These are phyloP conservation scores for Trachelipus rathkii DNA, from an alignment of 1,140 invertebrate species.

Conservation along the genomic window DNA sequence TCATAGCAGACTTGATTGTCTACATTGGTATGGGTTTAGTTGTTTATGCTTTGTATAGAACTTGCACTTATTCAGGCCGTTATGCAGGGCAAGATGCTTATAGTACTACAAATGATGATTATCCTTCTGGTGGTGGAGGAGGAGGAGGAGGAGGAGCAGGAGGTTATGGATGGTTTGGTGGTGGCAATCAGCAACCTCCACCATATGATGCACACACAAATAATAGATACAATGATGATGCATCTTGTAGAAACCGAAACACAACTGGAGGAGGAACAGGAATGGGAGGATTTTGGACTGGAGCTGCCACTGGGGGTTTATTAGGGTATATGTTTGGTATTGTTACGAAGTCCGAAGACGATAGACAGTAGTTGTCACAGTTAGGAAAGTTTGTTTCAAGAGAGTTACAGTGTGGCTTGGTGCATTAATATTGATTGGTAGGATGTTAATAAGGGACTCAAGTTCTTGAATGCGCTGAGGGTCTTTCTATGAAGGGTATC, in stretches of 20 bases:
- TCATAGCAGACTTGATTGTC: slow-evolving; percentile 48
- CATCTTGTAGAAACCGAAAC: slow-evolving; percentile 32
- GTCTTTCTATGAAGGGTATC: no score
- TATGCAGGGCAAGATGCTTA: slow-evolving; percentile 27
- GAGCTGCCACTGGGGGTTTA: slow-evolving; percentile 55
- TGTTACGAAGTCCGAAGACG: no score
- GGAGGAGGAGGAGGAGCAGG: no score
- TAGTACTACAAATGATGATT: slow-evolving; percentile 38
- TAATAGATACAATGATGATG: slow-evolving; percentile 30
- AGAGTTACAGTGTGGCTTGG: no score
- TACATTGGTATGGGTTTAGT: slow-evolving; percentile 49
- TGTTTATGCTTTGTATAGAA: slow-evolving; percentile 54
- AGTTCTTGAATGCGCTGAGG: no score
- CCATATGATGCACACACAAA: slow-evolving; percentile 13
- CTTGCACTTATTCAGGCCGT: slow-evolving; percentile 48
- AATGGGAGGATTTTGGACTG: slow-evolving; percentile 56
- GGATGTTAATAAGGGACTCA: no score
- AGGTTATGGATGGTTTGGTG: slow-evolving; percentile 38
- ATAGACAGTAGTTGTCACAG: no score
- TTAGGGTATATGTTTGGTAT: slow-evolving; percentile 57
- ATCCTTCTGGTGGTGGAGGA: slow-evolving; percentile 37
- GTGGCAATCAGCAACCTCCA: slow-evolving; percentile 14
- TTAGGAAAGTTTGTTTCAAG: no score
- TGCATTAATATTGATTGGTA: no score
- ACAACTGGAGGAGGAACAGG: slow-evolving; percentile 30